These are phyloP conservation scores for Lithobates pipiens DNA, from an alignment of 2,797 vertebrate species.

Conservation along the genomic window DNA sequence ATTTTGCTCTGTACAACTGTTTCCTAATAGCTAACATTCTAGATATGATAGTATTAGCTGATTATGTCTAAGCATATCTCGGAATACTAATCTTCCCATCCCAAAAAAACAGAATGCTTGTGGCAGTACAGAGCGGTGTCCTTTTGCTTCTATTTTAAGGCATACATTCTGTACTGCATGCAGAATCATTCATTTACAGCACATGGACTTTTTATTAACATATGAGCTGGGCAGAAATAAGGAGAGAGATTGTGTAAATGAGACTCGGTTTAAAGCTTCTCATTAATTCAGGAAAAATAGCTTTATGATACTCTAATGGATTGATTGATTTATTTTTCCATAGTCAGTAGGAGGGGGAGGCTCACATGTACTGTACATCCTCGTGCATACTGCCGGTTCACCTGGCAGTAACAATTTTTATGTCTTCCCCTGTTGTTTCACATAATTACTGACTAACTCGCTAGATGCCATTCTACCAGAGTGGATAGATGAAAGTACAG, in stretches of 20 bases:
- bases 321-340: constrained; percentile 11
- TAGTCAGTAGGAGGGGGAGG: constrained; percentile 29
- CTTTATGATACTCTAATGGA: constrained; percentile 39
- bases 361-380: constrained; percentile 26
- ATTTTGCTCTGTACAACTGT: not conserved
- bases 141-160: constrained; percentile 45
- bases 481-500: constrained; percentile 1
- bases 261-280: constrained; percentile 45
- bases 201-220: constrained; percentile 53
- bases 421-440: constrained; percentile 25
- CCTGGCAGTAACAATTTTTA: constrained; percentile 51
- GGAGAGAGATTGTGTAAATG: constrained; percentile 40
- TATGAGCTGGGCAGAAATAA: constrained; percentile 35
- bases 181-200: constrained; percentile 55
- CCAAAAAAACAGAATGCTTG: constrained; percentile 18
- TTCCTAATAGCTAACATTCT: constrained; percentile 38
- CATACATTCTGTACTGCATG: constrained; percentile 46
- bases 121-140: constrained; percentile 23
- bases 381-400: constrained; percentile 7
- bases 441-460: constrained; percentile 35
- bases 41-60: constrained; percentile 38
- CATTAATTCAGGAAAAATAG: constrained; percentile 55
- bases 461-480: constrained; percentile 7
- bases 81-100: constrained; percentile 44
- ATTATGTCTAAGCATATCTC: constrained; percentile 35